Evolutionary conservation across 2,113 vertebrate species (phyloP).

Genomic region (Scartelaos histophorus): DNA sequence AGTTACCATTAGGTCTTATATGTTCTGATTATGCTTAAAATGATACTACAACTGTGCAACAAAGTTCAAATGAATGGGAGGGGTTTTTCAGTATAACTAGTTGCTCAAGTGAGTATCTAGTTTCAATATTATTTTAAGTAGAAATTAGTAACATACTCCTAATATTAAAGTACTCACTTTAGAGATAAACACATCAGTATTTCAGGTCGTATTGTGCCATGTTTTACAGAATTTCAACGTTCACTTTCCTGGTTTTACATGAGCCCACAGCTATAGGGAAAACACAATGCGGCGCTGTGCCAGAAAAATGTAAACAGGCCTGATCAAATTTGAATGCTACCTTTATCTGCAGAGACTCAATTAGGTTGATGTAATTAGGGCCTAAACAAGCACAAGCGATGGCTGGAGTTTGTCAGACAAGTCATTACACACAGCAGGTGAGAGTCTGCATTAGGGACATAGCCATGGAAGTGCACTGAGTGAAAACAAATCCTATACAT

Average conservation of each 20-base stretch:
- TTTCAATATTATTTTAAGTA: too few relatives aligned
- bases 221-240: background rate
- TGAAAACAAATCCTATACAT: slow-evolving; percentile 9
- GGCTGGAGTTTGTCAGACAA: slow-evolving; percentile 47
- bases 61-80: too few relatives aligned
- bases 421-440: slow-evolving; percentile 38
- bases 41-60: too few relatives aligned
- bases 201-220: slow-evolving; percentile 6
- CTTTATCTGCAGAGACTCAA: slow-evolving; percentile 50
- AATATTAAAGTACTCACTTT: background rate
- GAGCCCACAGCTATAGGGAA: background rate
- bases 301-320: slow-evolving; percentile 51
- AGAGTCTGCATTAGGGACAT: slow-evolving; percentile 5
- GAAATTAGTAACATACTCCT: too few relatives aligned
- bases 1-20: too few relatives aligned
- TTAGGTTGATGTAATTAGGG: slow-evolving; percentile 66
- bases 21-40: too few relatives aligned
- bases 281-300: background rate
- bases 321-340: slow-evolving; percentile 49
- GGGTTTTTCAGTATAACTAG: too few relatives aligned
- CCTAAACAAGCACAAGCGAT: slow-evolving; percentile 45
- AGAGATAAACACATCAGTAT: slow-evolving; percentile 28
- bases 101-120: too few relatives aligned
- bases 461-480: background rate
- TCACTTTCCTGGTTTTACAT: slow-evolving; percentile 1